These are phyloP conservation scores for Rotaria magnacalcarata DNA, from an alignment of 2,888 invertebrate species.

Conservation along the genomic window DNA sequence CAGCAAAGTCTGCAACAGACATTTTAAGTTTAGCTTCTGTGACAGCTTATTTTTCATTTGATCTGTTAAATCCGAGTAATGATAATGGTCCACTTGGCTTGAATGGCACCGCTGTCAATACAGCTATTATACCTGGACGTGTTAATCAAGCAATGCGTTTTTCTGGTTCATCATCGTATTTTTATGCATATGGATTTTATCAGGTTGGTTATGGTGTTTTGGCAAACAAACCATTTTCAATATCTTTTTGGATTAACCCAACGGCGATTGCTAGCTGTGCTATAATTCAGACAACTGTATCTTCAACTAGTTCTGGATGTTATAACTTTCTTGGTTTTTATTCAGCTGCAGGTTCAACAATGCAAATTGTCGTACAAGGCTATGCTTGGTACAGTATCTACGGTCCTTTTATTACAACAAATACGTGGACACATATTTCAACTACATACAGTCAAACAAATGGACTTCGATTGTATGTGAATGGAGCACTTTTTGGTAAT, in stretches of 20 bases:
- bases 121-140: no score
- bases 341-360: neutral
- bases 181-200: no score
- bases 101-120: neutral
- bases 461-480: neutral
- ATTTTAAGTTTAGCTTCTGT: neutral
- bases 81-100: neutral
- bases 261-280: neutral
- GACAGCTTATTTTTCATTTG: conserved; percentile 7
- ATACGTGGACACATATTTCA: conserved; percentile 7
- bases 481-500: neutral
- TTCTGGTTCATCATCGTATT: no score
- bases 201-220: no score
- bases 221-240: neutral
- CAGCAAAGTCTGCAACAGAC: neutral
- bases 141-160: no score
- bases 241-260: neutral
- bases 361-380: neutral
- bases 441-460: neutral
- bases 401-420: neutral
- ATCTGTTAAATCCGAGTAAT: neutral
- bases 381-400: neutral
- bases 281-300: neutral
- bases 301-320: neutral
- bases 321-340: neutral